Conservation (phyloP, 1,140 invertebrate genomes). For the Propsilocerus akamusi region DNA sequence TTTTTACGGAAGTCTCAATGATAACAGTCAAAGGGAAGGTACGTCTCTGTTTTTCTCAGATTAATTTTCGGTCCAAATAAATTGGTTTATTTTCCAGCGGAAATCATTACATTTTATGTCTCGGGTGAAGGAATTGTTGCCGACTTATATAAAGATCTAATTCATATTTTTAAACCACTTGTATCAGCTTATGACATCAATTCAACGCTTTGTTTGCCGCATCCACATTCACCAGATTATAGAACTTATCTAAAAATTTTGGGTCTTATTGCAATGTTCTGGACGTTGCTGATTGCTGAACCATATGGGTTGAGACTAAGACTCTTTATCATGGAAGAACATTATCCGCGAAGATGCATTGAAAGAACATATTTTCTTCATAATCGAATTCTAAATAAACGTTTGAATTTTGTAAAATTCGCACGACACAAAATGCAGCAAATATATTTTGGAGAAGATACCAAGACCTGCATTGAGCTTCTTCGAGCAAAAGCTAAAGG, state of each 20-base stretch:
- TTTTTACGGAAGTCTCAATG: slow-evolving; percentile 34
- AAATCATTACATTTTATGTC: slow-evolving; percentile 15
- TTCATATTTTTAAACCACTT: slow-evolving; percentile 35
- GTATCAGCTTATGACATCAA: slow-evolving; percentile 31
- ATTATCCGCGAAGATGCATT: slow-evolving; percentile 51
- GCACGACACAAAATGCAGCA: slow-evolving; percentile 41
- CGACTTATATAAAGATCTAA: slow-evolving; percentile 37
- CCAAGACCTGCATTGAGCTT: slow-evolving; percentile 27
- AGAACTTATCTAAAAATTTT: slow-evolving; percentile 41
- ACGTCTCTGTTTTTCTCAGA: background rate
- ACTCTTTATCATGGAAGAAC: slow-evolving; percentile 51
- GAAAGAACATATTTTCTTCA: slow-evolving; percentile 59
- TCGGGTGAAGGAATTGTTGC: slow-evolving; percentile 39
- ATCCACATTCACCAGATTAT: slow-evolving; percentile 41
- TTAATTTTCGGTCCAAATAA: background rate
- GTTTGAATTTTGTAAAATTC: slow-evolving; percentile 44
- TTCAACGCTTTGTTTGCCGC: slow-evolving; percentile 41
- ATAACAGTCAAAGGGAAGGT: background rate
- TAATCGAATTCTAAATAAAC: slow-evolving; percentile 50
- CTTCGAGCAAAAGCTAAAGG: slow-evolving; percentile 23
- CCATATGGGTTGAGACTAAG: slow-evolving; percentile 59
- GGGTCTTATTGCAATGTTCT: slow-evolving; percentile 34
- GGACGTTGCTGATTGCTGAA: slow-evolving; percentile 52
- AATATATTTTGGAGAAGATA: slow-evolving; percentile 29
- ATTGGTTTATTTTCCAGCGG: slow-evolving; percentile 5